Conservation (phyloP, 2,888 invertebrate species). For the Poecilobothrus nobilitatus region DNA sequence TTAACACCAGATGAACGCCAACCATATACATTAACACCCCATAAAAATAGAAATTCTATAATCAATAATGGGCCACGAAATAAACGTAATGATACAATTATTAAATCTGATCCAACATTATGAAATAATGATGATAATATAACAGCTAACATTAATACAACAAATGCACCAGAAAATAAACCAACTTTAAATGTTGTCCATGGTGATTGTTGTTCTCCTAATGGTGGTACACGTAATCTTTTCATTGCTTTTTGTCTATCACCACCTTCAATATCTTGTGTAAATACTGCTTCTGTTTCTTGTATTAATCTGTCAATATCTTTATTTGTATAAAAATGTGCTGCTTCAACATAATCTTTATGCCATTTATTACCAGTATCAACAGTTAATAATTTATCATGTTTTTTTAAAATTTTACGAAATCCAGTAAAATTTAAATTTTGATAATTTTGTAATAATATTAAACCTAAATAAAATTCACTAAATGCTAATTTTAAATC, state of each 20-base stretch:
- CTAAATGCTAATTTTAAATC: slow-evolving; percentile 82
- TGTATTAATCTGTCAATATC: slow-evolving; percentile 76
- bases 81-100: slow-evolving; percentile 63
- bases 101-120: slow-evolving; percentile 46
- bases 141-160: slow-evolving; percentile 63
- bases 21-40: slow-evolving; percentile 73
- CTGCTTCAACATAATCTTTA: slow-evolving; percentile 67
- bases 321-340: slow-evolving; percentile 75
- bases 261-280: slow-evolving; percentile 64
- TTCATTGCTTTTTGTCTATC: slow-evolving; percentile 83
- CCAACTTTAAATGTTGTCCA: slow-evolving; percentile 81
- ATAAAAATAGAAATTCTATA: slow-evolving; percentile 64
- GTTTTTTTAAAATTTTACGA: slow-evolving; percentile 82
- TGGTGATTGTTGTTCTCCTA: slow-evolving; percentile 73
- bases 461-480: slow-evolving; percentile 80
- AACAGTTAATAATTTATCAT: slow-evolving; percentile 68
- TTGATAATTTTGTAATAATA: slow-evolving; percentile 80
- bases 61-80: slow-evolving; percentile 72
- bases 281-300: slow-evolving; percentile 66
- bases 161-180: slow-evolving; percentile 72
- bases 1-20: slow-evolving; percentile 77
- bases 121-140: slow-evolving; percentile 56
- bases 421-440: slow-evolving; percentile 83
- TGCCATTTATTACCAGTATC: slow-evolving; percentile 71
- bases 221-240: slow-evolving; percentile 70